Conservation (phyloP, 2,113 vertebrate species). For the Tor tambroides region DNA sequence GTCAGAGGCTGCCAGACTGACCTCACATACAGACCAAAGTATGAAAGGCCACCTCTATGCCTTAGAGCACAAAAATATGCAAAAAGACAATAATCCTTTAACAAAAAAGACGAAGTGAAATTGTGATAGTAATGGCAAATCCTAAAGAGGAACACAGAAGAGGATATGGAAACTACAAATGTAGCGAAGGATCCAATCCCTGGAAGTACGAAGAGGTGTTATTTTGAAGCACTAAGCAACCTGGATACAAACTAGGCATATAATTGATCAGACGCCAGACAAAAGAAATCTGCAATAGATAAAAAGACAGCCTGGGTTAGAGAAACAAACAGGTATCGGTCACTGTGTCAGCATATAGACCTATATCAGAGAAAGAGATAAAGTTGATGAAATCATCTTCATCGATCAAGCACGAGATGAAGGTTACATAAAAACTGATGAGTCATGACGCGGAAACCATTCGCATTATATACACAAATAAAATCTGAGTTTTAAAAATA, state of each 20-base stretch:
- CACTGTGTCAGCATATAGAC: background rate
- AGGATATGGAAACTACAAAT: background rate
- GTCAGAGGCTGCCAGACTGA: background rate
- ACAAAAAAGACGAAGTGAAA: constrained; percentile 46
- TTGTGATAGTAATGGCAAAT: too few relatives aligned
- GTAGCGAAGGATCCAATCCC: background rate
- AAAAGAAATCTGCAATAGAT: background rate
- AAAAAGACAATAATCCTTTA: background rate
- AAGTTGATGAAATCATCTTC: background rate
- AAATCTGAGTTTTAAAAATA: background rate
- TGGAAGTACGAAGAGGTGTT: background rate
- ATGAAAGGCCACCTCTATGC: background rate
- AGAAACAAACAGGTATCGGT: background rate
- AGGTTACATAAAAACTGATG: background rate
- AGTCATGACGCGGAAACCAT: background rate
- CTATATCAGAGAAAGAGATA: background rate
- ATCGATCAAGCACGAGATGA: background rate
- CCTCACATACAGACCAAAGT: too few relatives aligned
- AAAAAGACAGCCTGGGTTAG: background rate
- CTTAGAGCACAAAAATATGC: background rate
- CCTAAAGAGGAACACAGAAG: constrained; percentile 13
- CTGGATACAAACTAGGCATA: background rate
- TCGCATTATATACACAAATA: too few relatives aligned
- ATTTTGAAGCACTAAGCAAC: background rate
- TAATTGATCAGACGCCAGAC: background rate